Evolutionary conservation across 2,113 vertebrate species (phyloP).

Genomic region (Willisornis vidua): DNA sequence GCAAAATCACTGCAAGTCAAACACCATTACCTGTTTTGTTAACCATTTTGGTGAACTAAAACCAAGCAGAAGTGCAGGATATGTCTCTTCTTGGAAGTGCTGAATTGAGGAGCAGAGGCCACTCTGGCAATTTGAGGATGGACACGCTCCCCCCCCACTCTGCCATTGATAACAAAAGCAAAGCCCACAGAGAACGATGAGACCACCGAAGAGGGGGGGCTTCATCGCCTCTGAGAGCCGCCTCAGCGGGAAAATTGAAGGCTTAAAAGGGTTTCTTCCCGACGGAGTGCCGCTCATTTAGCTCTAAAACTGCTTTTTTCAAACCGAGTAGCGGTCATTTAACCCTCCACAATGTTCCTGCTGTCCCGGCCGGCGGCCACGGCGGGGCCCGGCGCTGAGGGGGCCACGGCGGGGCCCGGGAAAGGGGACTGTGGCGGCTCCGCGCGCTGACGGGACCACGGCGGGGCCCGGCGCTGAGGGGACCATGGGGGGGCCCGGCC

Average conservation of each 20-base stretch:
- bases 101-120: neutral
- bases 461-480: neutral
- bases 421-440: too few species aligned
- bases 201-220: neutral
- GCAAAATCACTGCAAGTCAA: accelerated
- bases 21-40: accelerated
- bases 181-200: neutral
- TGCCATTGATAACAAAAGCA: neutral
- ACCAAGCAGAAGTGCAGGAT: accelerated
- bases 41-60: neutral
- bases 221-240: neutral
- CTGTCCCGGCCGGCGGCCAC: too few species aligned
- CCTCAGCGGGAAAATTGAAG: neutral
- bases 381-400: neutral
- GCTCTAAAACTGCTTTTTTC: neutral
- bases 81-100: accelerated
- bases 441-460: neutral
- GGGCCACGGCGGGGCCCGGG: neutral
- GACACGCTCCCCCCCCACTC: accelerated
- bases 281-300: accelerated
- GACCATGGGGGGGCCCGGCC: too few species aligned
- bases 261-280: neutral
- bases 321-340: too few species aligned
- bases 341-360: too few species aligned
- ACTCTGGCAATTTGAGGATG: neutral